Conservation (phyloP, 1,140 invertebrate species). For the Neodiprion pinetum region DNA sequence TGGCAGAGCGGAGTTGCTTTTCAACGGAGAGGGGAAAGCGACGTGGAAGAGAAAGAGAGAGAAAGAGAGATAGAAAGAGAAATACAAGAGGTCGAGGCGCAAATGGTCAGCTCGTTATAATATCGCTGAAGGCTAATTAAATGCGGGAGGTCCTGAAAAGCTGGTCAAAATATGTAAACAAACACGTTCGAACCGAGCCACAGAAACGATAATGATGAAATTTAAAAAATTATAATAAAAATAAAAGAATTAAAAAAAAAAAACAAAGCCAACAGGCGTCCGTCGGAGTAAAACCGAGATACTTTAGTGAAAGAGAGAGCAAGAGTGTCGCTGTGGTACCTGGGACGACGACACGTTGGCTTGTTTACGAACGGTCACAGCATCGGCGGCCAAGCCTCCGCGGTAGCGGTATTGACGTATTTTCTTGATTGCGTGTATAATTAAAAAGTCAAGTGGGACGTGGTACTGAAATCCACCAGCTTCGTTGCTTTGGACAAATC, state of each 20-base stretch:
- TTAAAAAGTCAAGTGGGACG: too few species aligned
- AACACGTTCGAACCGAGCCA: background rate
- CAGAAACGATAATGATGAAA: background rate
- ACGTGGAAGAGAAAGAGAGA: background rate
- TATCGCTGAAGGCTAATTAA: too few species aligned
- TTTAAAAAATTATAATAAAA: background rate
- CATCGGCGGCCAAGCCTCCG: background rate
- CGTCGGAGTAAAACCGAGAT: background rate
- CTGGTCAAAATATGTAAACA: background rate
- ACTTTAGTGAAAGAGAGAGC: too few species aligned
- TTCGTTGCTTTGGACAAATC: too few species aligned
- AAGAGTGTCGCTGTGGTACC: background rate
- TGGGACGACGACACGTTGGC: background rate
- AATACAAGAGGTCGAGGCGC: too few species aligned
- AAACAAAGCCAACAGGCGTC: background rate
- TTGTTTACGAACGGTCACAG: background rate
- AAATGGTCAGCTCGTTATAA: too few species aligned
- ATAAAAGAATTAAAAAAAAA: background rate
- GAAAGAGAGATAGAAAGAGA: too few species aligned
- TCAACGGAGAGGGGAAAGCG: too few species aligned
- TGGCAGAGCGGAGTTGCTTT: too few species aligned
- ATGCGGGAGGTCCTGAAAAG: too few species aligned
- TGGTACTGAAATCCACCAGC: too few species aligned
- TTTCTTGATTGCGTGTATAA: too few species aligned
- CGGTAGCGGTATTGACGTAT: background rate